Evolutionary conservation across 2,113 vertebrate genomes (phyloP), one percentile per base, ranked within the genome.

Genomic region (Prinia subflava): DNA sequence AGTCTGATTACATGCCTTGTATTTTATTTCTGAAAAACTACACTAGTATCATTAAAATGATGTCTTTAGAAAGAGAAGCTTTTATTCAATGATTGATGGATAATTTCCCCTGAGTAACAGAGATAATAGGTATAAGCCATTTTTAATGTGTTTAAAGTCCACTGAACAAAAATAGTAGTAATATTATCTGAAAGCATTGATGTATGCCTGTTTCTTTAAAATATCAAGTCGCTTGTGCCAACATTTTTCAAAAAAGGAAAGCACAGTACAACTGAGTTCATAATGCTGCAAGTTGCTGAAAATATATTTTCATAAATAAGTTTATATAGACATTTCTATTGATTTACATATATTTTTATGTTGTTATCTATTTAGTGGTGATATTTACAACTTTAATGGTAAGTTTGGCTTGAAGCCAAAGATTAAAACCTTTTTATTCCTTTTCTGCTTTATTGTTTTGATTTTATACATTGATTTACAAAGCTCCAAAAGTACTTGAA

Each of bases 311-410:
- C 73, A 70, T 81, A 70, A 85, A 86, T 69, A 88, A 37, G 64
- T 74, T 93, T 91, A 94, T 81, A 74, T 57, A 74, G 80, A 60
- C 35, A 91, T 96, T 95, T 96, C 41, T 62, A 96, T 49, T 1
- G 46, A 97, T 96, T 95, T 57, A 83, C 64, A 89, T 23, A 84
- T n/a, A 7, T 59, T 82, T 86, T 97, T 95, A 73, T 73, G 89
- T 88, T 94, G 31, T 93, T 97, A 93, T 78, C 77, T 95, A 87
- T 82, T 89, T 96, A 96, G 70, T 84, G 47, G 46, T 60, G 52
- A 94, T 97, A 97, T 96, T 97, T 97, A 97, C 80, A 96, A 92
- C 65, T 94, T 95, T 96, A 98, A 97, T 98, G 94, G 91, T 78
- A 76, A 93, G 85, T 97, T 77, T 96, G 97, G 93, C 67, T 91